Base-by-base conservation (phyloP, 2,888 invertebrate species). In the Noctua comes region DNA sequence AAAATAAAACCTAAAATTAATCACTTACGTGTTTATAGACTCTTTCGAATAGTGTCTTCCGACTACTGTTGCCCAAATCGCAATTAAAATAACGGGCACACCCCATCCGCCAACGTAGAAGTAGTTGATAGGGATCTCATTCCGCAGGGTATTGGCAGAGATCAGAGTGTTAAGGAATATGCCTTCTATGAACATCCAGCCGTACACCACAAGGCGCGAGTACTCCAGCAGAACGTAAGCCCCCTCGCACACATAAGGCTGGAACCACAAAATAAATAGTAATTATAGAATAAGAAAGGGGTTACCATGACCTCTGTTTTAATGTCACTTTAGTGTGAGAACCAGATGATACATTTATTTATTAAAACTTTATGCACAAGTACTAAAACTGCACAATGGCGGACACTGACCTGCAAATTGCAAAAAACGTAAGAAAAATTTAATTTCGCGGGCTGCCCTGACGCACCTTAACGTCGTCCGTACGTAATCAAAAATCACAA, bases 171-270 rank as follows among this genome's bases (percentile, higher is more conserved):
- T 98, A 43, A 99, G 96, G 92, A 99, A 99, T 24, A 99, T 96
- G 0, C 99, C 99, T 93, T 99, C 99, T 74, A 99, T 98, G 90
- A 99, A 98, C 99, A 99, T 99, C 99, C 99, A 99, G 97, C 98
- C 98, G 92, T 99, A 99, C 97, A 99, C 99, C 1, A 98, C 98
- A 0, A 99, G 98, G 84, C 98, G 98, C 0, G 98, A 98, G 92
- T 99, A 99, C 92, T 99, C 99, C 86, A 99, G 94, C 1, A 99
- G 93, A 0, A 98, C 97, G 94, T 98, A 98, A 73, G 98, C 97
- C 0, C 97, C 96, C 92, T 99, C 98, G 92, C 99, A 99, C 0
- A 99, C 93, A 73, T 98, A 97, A 1, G 98, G 98, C 99, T 99
- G 95, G 46, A 93, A 93, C 62, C 77, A 81, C 31, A 27, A 31